Evolutionary conservation across 2,797 vertebrate genomes (phyloP).

Genomic region (Antrozous pallidus): DNA sequence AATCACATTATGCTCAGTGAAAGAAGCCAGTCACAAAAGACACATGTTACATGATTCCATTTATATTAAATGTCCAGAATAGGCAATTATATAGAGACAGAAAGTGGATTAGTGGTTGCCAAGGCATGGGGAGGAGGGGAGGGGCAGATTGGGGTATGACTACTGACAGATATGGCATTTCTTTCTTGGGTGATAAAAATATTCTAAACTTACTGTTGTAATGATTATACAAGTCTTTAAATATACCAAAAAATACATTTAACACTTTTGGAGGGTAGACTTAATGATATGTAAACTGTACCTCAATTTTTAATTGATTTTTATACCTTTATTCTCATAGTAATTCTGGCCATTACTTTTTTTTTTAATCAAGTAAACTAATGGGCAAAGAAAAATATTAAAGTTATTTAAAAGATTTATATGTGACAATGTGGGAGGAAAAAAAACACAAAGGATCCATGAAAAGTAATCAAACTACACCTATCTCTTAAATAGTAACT

Average conservation of each 20-base stretch:
- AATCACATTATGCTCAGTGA: conserved; percentile 3
- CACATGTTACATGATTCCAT: background rate
- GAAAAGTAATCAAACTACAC: conserved; percentile 8
- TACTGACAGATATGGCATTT: background rate
- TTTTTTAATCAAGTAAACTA: background rate
- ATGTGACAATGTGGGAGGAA: background rate
- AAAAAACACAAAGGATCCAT: background rate
- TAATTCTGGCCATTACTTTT: background rate
- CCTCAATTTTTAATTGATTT: background rate
- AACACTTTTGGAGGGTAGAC: background rate
- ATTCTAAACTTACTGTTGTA: background rate
- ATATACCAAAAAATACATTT: background rate
- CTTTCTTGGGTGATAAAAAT: background rate
- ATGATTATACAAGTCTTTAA: background rate
- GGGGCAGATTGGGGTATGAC: background rate
- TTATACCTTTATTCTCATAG: background rate
- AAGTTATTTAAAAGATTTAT: background rate
- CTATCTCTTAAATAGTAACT: background rate
- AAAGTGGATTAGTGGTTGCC: background rate
- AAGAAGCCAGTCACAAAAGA: conserved; percentile 18
- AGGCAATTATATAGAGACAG: background rate
- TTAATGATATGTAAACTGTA: background rate
- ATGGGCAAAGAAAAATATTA: background rate
- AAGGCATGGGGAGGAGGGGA: background rate
- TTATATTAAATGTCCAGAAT: background rate